A percentile compares a stretch with the other conserved stretches of the same genome.
Evolutionary conservation across 2,113 vertebrate species (phyloP).

Genomic region (Pao palembangensis): DNA sequence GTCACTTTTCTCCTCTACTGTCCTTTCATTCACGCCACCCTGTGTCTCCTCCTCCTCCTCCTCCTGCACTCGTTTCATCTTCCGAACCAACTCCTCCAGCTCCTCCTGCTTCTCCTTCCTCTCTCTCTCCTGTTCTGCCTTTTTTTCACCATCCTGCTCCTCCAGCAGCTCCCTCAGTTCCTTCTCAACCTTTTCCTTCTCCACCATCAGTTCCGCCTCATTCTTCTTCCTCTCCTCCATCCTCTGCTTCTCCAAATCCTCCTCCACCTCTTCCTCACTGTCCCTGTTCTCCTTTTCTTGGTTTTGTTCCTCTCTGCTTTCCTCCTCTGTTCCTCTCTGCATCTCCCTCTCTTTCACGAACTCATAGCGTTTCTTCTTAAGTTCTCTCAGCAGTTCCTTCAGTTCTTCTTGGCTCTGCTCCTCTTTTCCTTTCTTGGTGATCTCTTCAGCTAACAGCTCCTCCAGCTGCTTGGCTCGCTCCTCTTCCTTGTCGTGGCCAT

Average conservation of each 20-base stretch:
- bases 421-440: constrained; percentile 52
- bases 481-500: constrained; percentile 41
- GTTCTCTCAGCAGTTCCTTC: constrained; percentile 66
- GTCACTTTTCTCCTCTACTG: constrained; percentile 2
- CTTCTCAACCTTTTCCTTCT: constrained; percentile 74
- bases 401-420: constrained; percentile 58
- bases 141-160: constrained; percentile 55
- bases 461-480: constrained; percentile 59
- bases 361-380: constrained; percentile 69
- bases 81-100: constrained; percentile 63
- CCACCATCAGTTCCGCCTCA: constrained; percentile 71
- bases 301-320: constrained; percentile 42
- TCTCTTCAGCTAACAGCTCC: constrained; percentile 61
- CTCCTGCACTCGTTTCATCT: constrained; percentile 61
- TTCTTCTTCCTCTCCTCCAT: constrained; percentile 56
- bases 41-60: constrained; percentile 45
- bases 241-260: constrained; percentile 43
- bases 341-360: constrained; percentile 57
- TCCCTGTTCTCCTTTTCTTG: constrained; percentile 23
- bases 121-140: constrained; percentile 51
- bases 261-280: constrained; percentile 20
- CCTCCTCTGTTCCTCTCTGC: constrained; percentile 25
- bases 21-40: neutral
- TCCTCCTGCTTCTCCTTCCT: constrained; percentile 62
- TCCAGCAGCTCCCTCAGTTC: constrained; percentile 59